Percentiles rank a stretch among this genome's conserved stretches.
phyloP scores from a whole-genome alignment of 2,113 vertebrate genomes.

The Sus scrofa region T2T-Sscrofa CM000813.6:119972501-119973000 shows the following conservation, averaged over 20 bases:
- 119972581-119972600: neutral
- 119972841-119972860: neutral
- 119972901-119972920: conserved; percentile 52
- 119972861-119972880: conserved; percentile 39
- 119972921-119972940: conserved; percentile 49
- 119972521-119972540: neutral
- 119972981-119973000: conserved; percentile 53
- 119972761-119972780: neutral
- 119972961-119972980: conserved; percentile 39
- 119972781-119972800: neutral
- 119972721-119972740: neutral
- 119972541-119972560: neutral
- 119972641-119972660: neutral
- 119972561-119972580: neutral
- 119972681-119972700: neutral
- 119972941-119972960: neutral
- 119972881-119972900: neutral
- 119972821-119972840: neutral
- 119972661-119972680: neutral
- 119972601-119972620: neutral
- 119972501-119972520: neutral
- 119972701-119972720: neutral
- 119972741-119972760: conserved; percentile 6
- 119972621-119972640: neutral
- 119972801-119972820: neutral